phyloP scores from a whole-genome alignment of 2,797 vertebrate species.

The Rhinatrema bivittatum region DNA sequence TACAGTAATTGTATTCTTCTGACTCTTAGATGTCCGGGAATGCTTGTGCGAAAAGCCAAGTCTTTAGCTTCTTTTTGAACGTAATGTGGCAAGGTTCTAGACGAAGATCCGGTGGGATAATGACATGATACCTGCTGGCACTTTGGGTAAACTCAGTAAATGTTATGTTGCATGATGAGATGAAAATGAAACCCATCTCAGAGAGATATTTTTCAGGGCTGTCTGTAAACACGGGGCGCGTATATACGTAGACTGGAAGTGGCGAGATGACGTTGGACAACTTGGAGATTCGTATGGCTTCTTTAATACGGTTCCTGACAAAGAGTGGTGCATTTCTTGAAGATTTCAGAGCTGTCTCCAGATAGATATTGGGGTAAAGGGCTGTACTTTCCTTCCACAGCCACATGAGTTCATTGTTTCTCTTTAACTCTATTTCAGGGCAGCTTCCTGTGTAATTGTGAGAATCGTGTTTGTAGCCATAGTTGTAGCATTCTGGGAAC shows the following conservation, averaged over 20 bases:
- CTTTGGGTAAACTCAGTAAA: too few relatives aligned
- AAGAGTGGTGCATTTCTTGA: constrained; percentile 49
- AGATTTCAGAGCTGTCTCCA: constrained; percentile 49
- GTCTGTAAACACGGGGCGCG: constrained; percentile 66
- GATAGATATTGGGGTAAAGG: constrained; percentile 77
- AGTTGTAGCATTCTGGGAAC: constrained; percentile 82
- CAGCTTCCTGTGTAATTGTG: constrained; percentile 64
- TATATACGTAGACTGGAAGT: constrained; percentile 70
- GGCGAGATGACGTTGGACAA: constrained; percentile 36
- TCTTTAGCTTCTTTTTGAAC: too few relatives aligned
- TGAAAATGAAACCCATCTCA: too few relatives aligned
- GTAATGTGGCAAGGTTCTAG: too few relatives aligned
- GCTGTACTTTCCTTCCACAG: constrained; percentile 79
- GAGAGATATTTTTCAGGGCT: constrained; percentile 46
- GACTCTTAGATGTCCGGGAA: too few relatives aligned
- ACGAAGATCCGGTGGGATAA: too few relatives aligned
- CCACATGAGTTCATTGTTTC: constrained; percentile 74
- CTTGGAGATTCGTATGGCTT: constrained; percentile 67
- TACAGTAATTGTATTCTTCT: too few relatives aligned
- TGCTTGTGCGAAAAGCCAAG: too few relatives aligned
- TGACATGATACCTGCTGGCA: too few relatives aligned
- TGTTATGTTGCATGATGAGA: too few relatives aligned
- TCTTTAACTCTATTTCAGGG: constrained; percentile 45
- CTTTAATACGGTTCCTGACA: constrained; percentile 68
- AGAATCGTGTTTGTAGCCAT: constrained; percentile 45